Conservation (phyloP, 2,888 invertebrate genomes). For the Stegana nigrithorax region DNA sequence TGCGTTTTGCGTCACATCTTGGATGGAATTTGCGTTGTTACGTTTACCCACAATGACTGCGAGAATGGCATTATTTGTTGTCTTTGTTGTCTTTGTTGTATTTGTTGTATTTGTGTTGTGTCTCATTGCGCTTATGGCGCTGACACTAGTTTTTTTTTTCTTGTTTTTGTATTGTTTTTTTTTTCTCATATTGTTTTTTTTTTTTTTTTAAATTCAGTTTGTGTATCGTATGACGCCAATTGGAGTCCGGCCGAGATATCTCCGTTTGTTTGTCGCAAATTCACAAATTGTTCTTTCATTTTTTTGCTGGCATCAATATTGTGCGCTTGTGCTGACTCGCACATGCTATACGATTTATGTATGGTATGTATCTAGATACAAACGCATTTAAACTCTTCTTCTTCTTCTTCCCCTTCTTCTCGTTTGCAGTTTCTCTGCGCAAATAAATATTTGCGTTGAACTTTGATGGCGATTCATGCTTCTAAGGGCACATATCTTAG, state of each 20-base stretch:
- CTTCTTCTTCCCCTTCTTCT: slow-evolving; percentile 16
- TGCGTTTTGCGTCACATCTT: neutral
- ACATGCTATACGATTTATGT: slow-evolving; percentile 13
- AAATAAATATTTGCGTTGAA: slow-evolving; percentile 60
- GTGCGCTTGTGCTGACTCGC: slow-evolving; percentile 27
- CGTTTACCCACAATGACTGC: neutral
- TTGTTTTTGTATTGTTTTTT: neutral
- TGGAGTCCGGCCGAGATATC: slow-evolving; percentile 60
- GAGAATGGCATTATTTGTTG: neutral
- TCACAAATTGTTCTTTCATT: slow-evolving; percentile 61
- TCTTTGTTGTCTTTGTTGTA: slow-evolving; percentile 16
- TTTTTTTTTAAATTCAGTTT: neutral
- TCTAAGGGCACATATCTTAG: slow-evolving; percentile 27
- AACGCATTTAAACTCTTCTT: neutral
- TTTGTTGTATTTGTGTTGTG: slow-evolving; percentile 4
- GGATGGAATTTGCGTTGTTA: slow-evolving; percentile 6
- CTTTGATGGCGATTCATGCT: slow-evolving; percentile 60
- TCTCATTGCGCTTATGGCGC: neutral
- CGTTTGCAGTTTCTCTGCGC: too few relatives aligned
- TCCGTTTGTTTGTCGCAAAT: slow-evolving; percentile 60
- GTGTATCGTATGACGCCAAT: slow-evolving; percentile 40
- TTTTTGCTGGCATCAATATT: slow-evolving; percentile 51
- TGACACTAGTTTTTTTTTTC: neutral
- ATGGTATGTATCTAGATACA: slow-evolving; percentile 8
- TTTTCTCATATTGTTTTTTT: neutral